phyloP scores from a whole-genome alignment of 2,888 invertebrate genomes.

The Ormyrus rosae region DNA sequence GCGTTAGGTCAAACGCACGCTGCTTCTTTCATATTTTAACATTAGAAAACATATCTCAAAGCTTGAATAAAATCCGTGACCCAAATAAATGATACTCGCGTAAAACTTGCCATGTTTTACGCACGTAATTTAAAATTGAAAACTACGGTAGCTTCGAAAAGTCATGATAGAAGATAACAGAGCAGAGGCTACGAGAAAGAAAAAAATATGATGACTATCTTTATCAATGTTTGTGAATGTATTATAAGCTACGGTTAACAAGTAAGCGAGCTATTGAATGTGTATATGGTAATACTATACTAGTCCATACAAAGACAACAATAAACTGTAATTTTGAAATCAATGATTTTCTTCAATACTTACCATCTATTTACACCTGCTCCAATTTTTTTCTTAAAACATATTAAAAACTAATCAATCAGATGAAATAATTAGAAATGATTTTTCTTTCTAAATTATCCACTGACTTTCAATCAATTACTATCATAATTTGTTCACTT shows the following conservation, averaged over 20 bases:
- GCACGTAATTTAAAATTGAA: not conserved
- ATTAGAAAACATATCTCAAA: too few relatives aligned
- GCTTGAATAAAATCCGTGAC: too few relatives aligned
- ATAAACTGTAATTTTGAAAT: slow-evolving; percentile 76
- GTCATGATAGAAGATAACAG: slow-evolving; percentile 67
- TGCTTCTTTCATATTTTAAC: too few relatives aligned
- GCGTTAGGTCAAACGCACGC: too few relatives aligned
- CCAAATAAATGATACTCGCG: too few relatives aligned
- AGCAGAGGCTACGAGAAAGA: slow-evolving; percentile 51
- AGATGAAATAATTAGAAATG: not conserved
- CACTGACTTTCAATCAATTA: not conserved
- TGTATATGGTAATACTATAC: slow-evolving; percentile 75
- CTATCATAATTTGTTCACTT: too few relatives aligned
- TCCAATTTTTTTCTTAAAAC: not conserved
- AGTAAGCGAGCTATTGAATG: slow-evolving; percentile 75
- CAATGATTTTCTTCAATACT: slow-evolving; percentile 23
- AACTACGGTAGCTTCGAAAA: slow-evolving; percentile 69
- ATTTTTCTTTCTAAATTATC: not conserved
- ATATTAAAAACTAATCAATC: not conserved
- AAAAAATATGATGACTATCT: slow-evolving; percentile 73
- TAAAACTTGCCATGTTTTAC: not conserved
- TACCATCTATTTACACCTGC: too few relatives aligned
- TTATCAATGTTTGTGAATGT: slow-evolving; percentile 75
- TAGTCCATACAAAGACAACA: slow-evolving; percentile 75
- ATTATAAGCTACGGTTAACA: slow-evolving; percentile 74